Conservation (phyloP, 2,113 vertebrate genomes). For the Saccopteryx leptura region DNA sequence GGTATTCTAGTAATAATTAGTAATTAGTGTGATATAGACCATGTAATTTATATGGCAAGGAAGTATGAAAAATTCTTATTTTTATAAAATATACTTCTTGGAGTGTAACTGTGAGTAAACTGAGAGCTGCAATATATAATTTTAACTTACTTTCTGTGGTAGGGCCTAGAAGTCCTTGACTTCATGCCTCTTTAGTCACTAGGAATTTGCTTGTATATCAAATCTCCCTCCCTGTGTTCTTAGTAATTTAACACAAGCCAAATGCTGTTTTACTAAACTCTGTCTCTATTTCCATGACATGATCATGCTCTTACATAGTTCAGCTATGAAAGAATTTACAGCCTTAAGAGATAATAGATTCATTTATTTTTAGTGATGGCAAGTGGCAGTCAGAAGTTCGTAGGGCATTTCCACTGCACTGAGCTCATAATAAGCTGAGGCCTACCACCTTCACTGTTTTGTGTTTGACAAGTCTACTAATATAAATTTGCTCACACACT, state of each 20-base stretch:
- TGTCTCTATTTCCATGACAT: background rate
- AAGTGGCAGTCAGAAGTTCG: background rate
- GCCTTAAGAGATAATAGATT: background rate
- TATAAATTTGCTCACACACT: slow-evolving; percentile 20
- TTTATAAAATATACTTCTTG: background rate
- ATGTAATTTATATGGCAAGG: slow-evolving; percentile 25
- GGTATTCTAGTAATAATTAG: slow-evolving; percentile 20
- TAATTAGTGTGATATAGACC: slow-evolving; percentile 30
- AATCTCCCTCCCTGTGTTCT: background rate
- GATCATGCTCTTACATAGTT: slow-evolving; percentile 5
- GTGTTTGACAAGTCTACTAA: background rate
- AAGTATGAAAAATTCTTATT: background rate
- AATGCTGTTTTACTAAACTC: background rate
- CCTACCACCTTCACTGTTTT: background rate
- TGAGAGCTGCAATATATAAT: background rate
- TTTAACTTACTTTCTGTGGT: background rate
- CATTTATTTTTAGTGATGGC: background rate
- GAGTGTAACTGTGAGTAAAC: slow-evolving; percentile 28
- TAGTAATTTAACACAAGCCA: slow-evolving; percentile 18
- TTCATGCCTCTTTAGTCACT: background rate
- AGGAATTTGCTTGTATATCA: background rate
- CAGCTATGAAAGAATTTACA: background rate
- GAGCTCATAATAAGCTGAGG: background rate
- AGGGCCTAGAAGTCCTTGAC: background rate
- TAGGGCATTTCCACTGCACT: slow-evolving; percentile 23